Conservation (phyloP, 2,113 vertebrate species). For the Onychostoma macrolepis region DNA sequence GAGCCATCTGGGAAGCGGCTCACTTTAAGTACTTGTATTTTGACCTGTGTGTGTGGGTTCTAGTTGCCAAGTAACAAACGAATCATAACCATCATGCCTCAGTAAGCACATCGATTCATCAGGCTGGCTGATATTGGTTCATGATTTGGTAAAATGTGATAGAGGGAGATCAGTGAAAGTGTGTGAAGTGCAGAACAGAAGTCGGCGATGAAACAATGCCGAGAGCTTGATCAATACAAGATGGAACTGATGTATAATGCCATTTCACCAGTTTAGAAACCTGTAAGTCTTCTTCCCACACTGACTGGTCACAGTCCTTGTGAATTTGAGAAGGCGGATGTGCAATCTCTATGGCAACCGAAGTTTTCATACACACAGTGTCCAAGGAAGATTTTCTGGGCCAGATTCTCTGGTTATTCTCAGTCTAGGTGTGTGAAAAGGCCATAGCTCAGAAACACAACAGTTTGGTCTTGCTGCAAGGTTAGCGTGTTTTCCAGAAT, state of each 20-base stretch:
- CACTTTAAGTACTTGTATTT: conserved; percentile 41
- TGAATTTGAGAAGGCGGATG: conserved; percentile 38
- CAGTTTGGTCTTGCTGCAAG: neutral
- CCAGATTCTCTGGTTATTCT: conserved; percentile 10
- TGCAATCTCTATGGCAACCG: conserved; percentile 36
- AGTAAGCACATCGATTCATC: conserved; percentile 42
- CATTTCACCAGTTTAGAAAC: conserved; percentile 25
- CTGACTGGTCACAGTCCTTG: conserved; percentile 33
- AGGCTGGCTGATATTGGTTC: conserved; percentile 28
- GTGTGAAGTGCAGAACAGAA: conserved; percentile 15
- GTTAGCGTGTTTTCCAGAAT: neutral
- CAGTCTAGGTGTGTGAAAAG: neutral
- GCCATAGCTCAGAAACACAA: neutral
- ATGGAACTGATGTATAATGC: neutral
- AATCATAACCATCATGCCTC: conserved; percentile 45
- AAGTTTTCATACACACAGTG: conserved; percentile 32
- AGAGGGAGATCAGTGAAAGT: conserved; percentile 21
- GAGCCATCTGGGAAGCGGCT: conserved; percentile 47
- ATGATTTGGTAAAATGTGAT: conserved; percentile 20
- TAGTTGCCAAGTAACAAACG: conserved; percentile 51
- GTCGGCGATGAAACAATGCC: neutral
- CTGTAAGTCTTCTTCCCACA: conserved; percentile 23
- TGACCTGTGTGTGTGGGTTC: conserved; percentile 40
- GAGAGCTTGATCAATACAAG: conserved; percentile 32
- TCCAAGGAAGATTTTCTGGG: conserved; percentile 25